Evolutionary conservation across 2,888 invertebrate genomes (phyloP).

Genomic region (Trissonchulus sp.): DNA sequence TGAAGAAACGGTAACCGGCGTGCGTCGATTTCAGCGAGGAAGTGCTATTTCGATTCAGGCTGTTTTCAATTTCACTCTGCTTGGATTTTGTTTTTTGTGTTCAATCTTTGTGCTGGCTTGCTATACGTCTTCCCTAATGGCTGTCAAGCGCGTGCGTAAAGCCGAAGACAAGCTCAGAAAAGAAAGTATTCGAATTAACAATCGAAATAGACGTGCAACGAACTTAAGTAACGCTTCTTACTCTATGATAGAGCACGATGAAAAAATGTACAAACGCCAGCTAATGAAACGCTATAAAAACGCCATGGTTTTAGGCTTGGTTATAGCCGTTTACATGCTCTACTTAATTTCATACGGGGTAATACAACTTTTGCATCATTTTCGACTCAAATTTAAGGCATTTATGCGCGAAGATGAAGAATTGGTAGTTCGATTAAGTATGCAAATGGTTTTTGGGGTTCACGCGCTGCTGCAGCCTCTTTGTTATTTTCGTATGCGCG

Average conservation of each 20-base stretch:
- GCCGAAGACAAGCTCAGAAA: neutral
- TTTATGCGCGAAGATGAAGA: neutral
- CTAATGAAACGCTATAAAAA: conserved; percentile 39
- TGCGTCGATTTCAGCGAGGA: neutral
- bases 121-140: neutral
- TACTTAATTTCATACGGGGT: conserved; percentile 41
- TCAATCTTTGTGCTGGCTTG: neutral
- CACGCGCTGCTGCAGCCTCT: conserved; percentile 30
- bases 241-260: neutral
- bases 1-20: neutral
- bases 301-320: conserved; percentile 43
- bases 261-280: neutral
- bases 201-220: too few species aligned
- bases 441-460: conserved; percentile 17
- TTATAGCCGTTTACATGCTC: conserved; percentile 41
- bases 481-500: conserved; percentile 28
- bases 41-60: neutral
- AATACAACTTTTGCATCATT: conserved; percentile 37
- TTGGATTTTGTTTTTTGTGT: neutral
- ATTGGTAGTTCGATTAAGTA: neutral
- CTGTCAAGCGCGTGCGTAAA: neutral
- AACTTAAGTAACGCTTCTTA: neutral
- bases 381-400: neutral
- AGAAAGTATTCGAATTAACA: neutral
- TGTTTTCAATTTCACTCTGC: neutral